These are phyloP conservation scores for Malurus leucopterus DNA, from an alignment of 2,797 vertebrate species.

Conservation along the genomic window DNA sequence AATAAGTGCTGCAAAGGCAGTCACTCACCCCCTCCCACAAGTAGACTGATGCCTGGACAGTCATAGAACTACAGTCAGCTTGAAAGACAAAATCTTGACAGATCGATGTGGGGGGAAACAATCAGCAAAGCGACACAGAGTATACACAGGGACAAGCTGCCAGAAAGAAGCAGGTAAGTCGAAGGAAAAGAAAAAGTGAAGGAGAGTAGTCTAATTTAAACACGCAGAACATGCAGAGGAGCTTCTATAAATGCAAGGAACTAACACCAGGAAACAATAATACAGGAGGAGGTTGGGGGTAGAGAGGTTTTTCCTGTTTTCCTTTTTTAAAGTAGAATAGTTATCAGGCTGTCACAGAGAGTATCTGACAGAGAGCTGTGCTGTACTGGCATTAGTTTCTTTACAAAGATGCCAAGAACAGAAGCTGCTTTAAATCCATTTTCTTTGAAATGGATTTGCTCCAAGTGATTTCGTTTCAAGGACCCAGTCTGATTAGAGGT, in stretches of 20 bases:
- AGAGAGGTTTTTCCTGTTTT: background rate
- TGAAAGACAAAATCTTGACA: background rate
- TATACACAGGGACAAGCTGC: background rate
- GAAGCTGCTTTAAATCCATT: background rate
- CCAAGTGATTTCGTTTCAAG: background rate
- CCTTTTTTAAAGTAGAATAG: background rate
- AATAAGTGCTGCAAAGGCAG: background rate
- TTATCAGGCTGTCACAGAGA: background rate
- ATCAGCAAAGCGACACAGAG: background rate
- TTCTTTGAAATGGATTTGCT: background rate
- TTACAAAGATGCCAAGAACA: background rate
- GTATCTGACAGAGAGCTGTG: background rate
- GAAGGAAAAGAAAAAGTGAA: background rate
- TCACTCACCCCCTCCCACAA: background rate
- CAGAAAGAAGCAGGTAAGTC: background rate
- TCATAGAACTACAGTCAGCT: background rate
- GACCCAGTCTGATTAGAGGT: background rate
- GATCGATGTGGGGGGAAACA: background rate
- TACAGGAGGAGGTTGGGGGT: fast-evolving
- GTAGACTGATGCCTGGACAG: background rate
- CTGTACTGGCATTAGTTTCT: background rate
- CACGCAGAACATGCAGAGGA: background rate
- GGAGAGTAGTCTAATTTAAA: background rate
- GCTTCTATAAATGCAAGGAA: background rate
- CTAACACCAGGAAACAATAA: background rate